These are phyloP conservation scores for Semotilus atromaculatus DNA, from an alignment of 2,797 vertebrate species.

Conservation along the genomic window DNA sequence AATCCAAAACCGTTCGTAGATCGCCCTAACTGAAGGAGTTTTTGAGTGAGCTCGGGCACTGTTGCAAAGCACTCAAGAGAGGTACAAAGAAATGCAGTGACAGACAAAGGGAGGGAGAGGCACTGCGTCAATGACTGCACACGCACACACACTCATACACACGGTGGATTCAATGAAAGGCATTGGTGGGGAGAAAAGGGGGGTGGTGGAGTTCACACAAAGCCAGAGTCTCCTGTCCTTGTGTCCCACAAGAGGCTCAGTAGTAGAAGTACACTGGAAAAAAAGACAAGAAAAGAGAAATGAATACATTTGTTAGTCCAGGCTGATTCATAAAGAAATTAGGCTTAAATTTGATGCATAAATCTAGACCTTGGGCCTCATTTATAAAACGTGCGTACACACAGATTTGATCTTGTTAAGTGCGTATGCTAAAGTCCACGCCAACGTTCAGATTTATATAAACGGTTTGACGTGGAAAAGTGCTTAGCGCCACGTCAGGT, in stretches of 20 bases:
- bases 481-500: not conserved
- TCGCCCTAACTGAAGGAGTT: not conserved
- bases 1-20: constrained; percentile 21
- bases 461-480: not conserved
- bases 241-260: constrained; percentile 66
- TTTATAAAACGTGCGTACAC: not conserved
- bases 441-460: not conserved
- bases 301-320: not conserved
- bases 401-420: not conserved
- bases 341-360: not conserved
- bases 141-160: constrained; percentile 31
- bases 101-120: constrained; percentile 47
- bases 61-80: constrained; percentile 39
- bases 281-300: constrained; percentile 27
- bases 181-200: constrained; percentile 45
- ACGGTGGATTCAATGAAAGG: constrained; percentile 58
- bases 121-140: constrained; percentile 48
- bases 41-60: constrained; percentile 38
- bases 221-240: constrained; percentile 46
- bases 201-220: constrained; percentile 49
- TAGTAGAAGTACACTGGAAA: constrained; percentile 80
- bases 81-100: constrained; percentile 25
- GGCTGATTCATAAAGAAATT: not conserved
- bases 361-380: not conserved
- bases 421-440: not conserved